Evolutionary conservation across 1,140 invertebrate species (phyloP), one percentile per base, ranked within the genome.

Genomic region (Diuraphis noxia): DNA sequence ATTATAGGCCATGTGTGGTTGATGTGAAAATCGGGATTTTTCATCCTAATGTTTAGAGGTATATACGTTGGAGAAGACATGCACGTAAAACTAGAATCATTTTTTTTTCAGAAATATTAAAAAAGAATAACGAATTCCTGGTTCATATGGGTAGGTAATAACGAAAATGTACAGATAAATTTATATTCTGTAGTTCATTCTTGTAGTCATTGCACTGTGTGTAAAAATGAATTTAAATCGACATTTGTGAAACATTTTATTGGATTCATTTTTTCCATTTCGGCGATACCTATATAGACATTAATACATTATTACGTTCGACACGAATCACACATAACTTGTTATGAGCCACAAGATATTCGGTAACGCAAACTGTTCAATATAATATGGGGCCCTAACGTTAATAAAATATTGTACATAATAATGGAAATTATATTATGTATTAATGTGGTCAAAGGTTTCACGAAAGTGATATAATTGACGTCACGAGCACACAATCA

Each of bases 241-340:
- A 72, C 56, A n/a, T 72, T n/a, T 72, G 30, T 72, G 56, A 72
- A n/a, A 72, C 56, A 72, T 72, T 72, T 72, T 72, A 72, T 72
- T 13, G 7, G 30, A 72, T 72, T 72, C 30, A 72, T 72, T 72
- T 72, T 63, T 72, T 72, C 25, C 56, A 72, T 72, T 72, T 72
- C 56, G n/a, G 34, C 0, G 56, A 72, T 72, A 72, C n/a, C n/a
- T n/a, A n/a, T n/a, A n/a, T n/a, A n/a, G n/a, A n/a, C n/a, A n/a
- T n/a, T n/a, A n/a, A n/a, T 10, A 72, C n/a, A 63, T 63, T 72
- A 63, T 72, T 13, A 72, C n/a, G 56, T 72, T 72, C 30, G n/a
- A 72, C 30, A 72, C 30, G 56, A 72, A 72, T n/a, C 30, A n/a
- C 17, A 4, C 56, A 72, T 72, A 72, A 72, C 2, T 72, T n/a